These are phyloP conservation scores for Erebia palarica DNA, from an alignment of 2,888 invertebrate genomes.

Conservation along the genomic window DNA sequence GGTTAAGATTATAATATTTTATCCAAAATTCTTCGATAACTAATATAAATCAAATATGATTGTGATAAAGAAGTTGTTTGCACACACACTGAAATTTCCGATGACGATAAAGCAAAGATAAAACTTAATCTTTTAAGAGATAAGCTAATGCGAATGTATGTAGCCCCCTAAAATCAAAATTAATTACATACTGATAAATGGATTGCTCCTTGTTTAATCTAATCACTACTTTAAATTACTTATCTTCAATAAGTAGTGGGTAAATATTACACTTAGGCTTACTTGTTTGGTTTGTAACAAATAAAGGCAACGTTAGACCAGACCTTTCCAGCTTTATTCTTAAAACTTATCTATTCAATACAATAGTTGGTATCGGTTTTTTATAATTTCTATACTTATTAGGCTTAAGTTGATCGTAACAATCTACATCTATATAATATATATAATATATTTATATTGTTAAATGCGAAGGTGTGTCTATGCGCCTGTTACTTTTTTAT, in stretches of 20 bases:
- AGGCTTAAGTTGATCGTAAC: no score
- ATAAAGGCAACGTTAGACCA: no score
- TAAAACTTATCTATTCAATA: no score
- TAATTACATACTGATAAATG: slow-evolving; percentile 25
- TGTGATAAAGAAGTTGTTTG: not conserved
- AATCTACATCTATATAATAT: no score
- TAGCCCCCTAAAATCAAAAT: slow-evolving; percentile 23
- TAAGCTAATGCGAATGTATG: slow-evolving; percentile 17
- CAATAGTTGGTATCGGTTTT: no score
- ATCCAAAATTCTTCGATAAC: not conserved
- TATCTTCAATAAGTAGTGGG: not conserved
- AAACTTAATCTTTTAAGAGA: slow-evolving; percentile 2
- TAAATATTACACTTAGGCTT: not conserved
- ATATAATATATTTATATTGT: no score
- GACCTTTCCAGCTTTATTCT: no score
- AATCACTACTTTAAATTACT: not conserved
- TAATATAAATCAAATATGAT: slow-evolving; percentile 1
- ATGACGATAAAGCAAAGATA: not conserved
- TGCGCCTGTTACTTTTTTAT: no score
- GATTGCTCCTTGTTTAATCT: slow-evolving; percentile 19
- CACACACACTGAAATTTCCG: slow-evolving; percentile 2
- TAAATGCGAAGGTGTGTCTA: no score
- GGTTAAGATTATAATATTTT: not conserved
- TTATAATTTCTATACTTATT: no score
- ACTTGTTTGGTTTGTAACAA: not conserved